Conservation (phyloP, 2,113 vertebrate species). For the Meles meles region DNA sequence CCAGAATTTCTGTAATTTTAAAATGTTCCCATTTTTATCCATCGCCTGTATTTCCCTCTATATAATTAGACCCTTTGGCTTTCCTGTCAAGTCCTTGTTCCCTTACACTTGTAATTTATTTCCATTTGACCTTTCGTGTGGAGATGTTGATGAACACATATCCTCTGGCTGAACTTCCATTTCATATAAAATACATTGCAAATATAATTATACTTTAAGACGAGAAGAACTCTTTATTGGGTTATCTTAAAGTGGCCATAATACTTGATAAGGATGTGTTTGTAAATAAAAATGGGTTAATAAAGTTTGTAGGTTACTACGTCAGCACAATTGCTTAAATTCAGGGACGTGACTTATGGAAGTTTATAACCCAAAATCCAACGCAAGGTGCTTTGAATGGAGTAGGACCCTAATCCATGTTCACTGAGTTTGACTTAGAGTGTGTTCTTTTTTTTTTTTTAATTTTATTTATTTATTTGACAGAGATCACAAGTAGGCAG, state of each 20-base stretch:
- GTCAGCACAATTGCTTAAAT: not conserved
- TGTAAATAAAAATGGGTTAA: not conserved
- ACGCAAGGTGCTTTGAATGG: not conserved
- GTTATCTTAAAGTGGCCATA: not conserved
- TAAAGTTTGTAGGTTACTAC: not conserved
- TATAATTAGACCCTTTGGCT: not conserved
- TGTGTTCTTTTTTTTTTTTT: too few relatives aligned
- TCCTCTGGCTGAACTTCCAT: not conserved
- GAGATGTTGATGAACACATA: not conserved
- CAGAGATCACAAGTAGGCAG: too few relatives aligned
- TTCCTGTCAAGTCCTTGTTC: not conserved
- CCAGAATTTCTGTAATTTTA: not conserved
- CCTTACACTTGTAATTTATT: conserved; percentile 25
- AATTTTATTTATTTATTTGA: too few relatives aligned
- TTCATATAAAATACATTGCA: not conserved
- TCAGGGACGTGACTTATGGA: not conserved
- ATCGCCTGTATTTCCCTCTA: not conserved
- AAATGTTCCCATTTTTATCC: not conserved
- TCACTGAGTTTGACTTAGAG: not conserved
- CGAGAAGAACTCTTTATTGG: not conserved
- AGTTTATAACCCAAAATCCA: not conserved
- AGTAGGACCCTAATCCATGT: not conserved
- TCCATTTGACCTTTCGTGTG: not conserved
- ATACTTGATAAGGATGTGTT: not conserved
- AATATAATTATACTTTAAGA: not conserved